Evolutionary conservation across 2,888 invertebrate genomes (phyloP).

Genomic region (Beris chalybata): DNA sequence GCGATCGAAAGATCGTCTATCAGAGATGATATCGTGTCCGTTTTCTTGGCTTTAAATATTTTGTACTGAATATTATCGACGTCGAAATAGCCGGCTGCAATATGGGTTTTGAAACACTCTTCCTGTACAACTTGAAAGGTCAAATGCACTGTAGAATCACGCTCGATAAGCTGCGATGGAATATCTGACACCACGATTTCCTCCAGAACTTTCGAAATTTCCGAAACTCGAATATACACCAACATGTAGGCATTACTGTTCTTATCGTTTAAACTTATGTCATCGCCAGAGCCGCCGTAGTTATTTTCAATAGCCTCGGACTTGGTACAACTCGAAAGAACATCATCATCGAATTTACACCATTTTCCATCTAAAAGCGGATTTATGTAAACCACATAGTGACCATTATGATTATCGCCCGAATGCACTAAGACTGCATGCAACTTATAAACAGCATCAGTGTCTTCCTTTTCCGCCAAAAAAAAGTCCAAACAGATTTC

Average conservation of each 20-base stretch:
- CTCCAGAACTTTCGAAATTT: slow-evolving; percentile 79
- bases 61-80: slow-evolving; percentile 78
- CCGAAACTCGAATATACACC: slow-evolving; percentile 92
- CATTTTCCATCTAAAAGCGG: slow-evolving; percentile 89
- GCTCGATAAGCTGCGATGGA: slow-evolving; percentile 86
- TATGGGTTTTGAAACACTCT: slow-evolving; percentile 86
- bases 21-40: slow-evolving; percentile 78
- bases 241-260: slow-evolving; percentile 99
- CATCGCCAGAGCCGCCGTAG: slow-evolving; percentile 92
- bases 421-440: slow-evolving; percentile 97
- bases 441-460: slow-evolving; percentile 82
- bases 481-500: slow-evolving; percentile 83
- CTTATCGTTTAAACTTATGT: slow-evolving; percentile 82
- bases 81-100: slow-evolving; percentile 93
- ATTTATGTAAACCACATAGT: slow-evolving; percentile 97
- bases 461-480: slow-evolving; percentile 76
- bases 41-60: slow-evolving; percentile 83
- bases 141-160: slow-evolving; percentile 94
- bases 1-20: slow-evolving; percentile 79
- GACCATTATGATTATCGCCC: slow-evolving; percentile 97
- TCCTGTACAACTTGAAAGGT: slow-evolving; percentile 82
- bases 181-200: slow-evolving; percentile 89
- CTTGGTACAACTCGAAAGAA: slow-evolving; percentile 90
- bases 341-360: slow-evolving; percentile 95
- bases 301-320: slow-evolving; percentile 95